Evolutionary conservation across 2,113 vertebrate species (phyloP), one percentile per base, ranked within the genome.

Genomic region (Pitta sordida): DNA sequence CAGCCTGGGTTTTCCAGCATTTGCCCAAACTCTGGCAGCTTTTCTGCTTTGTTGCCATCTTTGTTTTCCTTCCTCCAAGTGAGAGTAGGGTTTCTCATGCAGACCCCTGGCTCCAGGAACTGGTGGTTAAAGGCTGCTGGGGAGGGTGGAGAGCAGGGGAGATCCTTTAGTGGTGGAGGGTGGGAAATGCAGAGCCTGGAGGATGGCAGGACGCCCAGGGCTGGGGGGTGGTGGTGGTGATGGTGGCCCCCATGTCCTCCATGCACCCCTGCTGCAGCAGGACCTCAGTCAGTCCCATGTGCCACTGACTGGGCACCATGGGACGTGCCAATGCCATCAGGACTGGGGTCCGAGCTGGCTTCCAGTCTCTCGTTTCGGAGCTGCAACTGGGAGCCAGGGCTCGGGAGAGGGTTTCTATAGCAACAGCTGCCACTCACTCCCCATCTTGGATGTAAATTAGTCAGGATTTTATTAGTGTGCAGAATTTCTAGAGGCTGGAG

Each of bases 381-480:
- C 96, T 95, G 97, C 96, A 97, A 96, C 83, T 67, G 5, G 83
- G 96, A 97, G 95, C 96, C 71, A 41, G 92, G 97, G 95, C 98
- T 97, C 95, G 3, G 94, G 98, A 98, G 97, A 98, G 94, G 95
- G 98, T 98, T 96, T 96, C 98, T 97, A 98, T 98, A 97, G 96
- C 97, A 98, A 98, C 98, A 62, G 55, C 96, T 96, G 96, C 97
- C 97, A 97, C 97, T 98, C 98, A 98, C 94, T 97, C 97, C 97
- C 97, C 97, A 98, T 98, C 97, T 97, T 90, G 13, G 95, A 98
- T 98, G 98, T 97, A 98, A 98, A 98, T 98, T 95, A 98, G 97
- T 97, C 94, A 88, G 96, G 97, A 98, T 98, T 97, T 98, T 98
- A 98, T 98, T 98, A 98, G 98, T 96, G 97, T 97, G 97, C 96